Conservation (phyloP, 1,140 invertebrate genomes). For the Lasaia peninsularis region DNA sequence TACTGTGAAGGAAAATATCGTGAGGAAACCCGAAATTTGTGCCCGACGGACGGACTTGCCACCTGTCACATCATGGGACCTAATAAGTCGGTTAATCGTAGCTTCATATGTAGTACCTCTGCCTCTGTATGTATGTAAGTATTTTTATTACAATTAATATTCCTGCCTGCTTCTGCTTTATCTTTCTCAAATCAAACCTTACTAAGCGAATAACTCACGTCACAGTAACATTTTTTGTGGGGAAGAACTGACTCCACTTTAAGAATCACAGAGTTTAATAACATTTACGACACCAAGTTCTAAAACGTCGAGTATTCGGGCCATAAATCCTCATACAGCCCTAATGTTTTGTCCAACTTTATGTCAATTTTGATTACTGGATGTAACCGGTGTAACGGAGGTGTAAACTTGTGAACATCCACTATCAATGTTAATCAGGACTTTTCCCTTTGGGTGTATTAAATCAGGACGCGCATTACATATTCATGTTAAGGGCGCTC, state of each 20-base stretch:
- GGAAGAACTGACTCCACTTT: not conserved
- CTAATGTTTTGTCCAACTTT: slow-evolving; percentile 6
- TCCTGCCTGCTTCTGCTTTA: too few species aligned
- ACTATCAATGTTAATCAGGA: slow-evolving; percentile 6
- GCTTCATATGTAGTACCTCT: too few species aligned
- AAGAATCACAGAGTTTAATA: not conserved
- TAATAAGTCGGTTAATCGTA: too few species aligned
- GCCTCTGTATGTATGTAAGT: too few species aligned
- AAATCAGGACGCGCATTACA: not conserved
- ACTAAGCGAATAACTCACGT: too few species aligned
- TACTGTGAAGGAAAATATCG: too few species aligned
- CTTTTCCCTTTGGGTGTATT: not conserved
- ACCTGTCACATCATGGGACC: too few species aligned
- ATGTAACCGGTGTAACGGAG: not conserved
- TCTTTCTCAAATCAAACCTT: too few species aligned
- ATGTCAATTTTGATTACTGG: not conserved
- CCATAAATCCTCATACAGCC: slow-evolving; percentile 1
- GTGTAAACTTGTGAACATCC: slow-evolving; percentile 1
- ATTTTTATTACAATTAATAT: too few species aligned
- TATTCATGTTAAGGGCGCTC: not conserved
- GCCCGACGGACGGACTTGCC: too few species aligned
- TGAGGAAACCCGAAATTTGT: too few species aligned
- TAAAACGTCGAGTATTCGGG: not conserved
- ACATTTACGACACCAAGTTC: not conserved
- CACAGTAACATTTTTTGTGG: too few species aligned